These are phyloP conservation scores for Danio jaintianensis DNA, from an alignment of 2,797 vertebrate genomes.

Conservation along the genomic window DNA sequence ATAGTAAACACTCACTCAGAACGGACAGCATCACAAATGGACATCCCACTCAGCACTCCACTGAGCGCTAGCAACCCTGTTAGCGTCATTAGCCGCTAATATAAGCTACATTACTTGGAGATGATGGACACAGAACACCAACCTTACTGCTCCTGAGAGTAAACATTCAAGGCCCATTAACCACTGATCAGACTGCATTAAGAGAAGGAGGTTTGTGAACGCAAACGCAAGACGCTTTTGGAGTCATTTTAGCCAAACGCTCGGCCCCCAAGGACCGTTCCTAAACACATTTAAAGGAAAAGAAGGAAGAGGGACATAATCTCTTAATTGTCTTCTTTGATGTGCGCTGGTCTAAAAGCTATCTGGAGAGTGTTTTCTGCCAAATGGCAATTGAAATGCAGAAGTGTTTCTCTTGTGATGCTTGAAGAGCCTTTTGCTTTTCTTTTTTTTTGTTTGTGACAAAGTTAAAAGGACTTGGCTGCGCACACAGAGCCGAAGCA, in stretches of 20 bases:
- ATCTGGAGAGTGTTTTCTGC: conserved; percentile 17
- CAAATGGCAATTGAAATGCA: conserved; percentile 10
- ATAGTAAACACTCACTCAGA: conserved; percentile 31
- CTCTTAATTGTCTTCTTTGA: conserved; percentile 32
- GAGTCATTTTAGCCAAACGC: conserved; percentile 10
- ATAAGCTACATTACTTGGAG: conserved; percentile 36
- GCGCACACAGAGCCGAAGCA: conserved; percentile 8
- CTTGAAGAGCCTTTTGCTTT: neutral
- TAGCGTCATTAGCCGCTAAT: conserved; percentile 47
- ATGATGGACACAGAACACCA: conserved; percentile 22
- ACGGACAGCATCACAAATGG: conserved; percentile 35
- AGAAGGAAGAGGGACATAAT: conserved; percentile 1
- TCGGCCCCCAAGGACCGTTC: neutral
- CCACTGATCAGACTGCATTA: conserved; percentile 63
- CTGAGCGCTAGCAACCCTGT: conserved; percentile 32
- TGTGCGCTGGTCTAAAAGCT: conserved; percentile 37
- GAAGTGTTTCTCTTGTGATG: neutral
- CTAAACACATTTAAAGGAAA: conserved; percentile 34
- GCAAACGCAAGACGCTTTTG: neutral
- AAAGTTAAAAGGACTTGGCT: conserved; percentile 17
- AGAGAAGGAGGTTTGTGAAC: conserved; percentile 40
- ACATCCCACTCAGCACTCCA: conserved; percentile 36
- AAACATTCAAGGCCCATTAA: conserved; percentile 66
- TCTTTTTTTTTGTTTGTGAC: conserved; percentile 13
- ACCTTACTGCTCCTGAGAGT: conserved; percentile 42